phyloP scores from a whole-genome alignment of 2,113 vertebrate genomes.

The Xiphias gladius region DNA sequence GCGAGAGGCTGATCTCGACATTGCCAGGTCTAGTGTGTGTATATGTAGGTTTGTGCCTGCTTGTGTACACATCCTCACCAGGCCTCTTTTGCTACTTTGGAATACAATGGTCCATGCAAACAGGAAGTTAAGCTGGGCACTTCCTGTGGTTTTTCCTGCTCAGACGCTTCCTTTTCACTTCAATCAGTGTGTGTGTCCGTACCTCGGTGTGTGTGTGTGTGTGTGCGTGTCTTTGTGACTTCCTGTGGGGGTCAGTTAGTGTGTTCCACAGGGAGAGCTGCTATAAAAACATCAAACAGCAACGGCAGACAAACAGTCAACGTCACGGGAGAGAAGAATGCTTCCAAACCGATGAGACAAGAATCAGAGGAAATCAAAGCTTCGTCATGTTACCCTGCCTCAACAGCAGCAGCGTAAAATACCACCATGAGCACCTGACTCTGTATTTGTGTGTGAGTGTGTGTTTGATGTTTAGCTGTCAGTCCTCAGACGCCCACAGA shows the following conservation, averaged over 20 bases:
- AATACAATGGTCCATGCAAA: slow-evolving; percentile 59
- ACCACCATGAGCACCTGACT: slow-evolving; percentile 27
- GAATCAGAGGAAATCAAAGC: slow-evolving; percentile 62
- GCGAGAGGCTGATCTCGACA: slow-evolving; percentile 48
- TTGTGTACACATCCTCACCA: slow-evolving; percentile 2
- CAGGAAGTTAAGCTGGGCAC: slow-evolving; percentile 61
- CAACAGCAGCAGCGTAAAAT: not conserved
- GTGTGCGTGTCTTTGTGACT: no score
- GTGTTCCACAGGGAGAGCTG: slow-evolving; percentile 28
- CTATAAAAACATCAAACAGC: slow-evolving; percentile 73
- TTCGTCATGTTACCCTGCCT: not conserved
- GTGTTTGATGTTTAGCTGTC: slow-evolving; percentile 13
- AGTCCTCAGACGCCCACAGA: slow-evolving; percentile 33
- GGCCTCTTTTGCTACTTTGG: slow-evolving; percentile 15
- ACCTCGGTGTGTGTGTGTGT: not conserved
- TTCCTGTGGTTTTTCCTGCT: slow-evolving; percentile 65
- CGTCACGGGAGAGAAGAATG: slow-evolving; percentile 14
- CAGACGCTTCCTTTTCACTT: slow-evolving; percentile 55
- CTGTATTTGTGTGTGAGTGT: slow-evolving; percentile 7
- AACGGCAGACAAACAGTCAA: slow-evolving; percentile 43
- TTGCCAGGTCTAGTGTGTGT: slow-evolving; percentile 6
- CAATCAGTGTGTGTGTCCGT: not conserved
- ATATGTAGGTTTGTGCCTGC: not conserved
- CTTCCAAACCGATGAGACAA: slow-evolving; percentile 19
- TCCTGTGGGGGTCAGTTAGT: slow-evolving; percentile 54